Conservation (phyloP, 2,113 vertebrate genomes). For the Arizona elegans region DNA sequence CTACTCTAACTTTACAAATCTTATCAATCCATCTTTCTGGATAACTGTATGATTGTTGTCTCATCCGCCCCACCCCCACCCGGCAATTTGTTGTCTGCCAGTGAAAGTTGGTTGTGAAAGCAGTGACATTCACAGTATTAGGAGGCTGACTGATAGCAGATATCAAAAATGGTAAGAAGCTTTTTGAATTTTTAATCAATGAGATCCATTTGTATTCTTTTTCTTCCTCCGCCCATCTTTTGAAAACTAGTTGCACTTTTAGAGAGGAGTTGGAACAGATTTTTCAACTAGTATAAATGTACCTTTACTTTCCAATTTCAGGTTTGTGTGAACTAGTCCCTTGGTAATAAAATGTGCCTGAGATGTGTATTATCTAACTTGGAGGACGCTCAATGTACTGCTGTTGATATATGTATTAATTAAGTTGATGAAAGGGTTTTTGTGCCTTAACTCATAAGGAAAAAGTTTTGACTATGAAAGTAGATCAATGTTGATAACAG, state of each 20-base stretch:
- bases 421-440: background rate
- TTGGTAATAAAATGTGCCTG: background rate
- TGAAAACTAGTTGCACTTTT: background rate
- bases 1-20: background rate
- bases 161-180: slow-evolving; percentile 17
- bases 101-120: slow-evolving; percentile 1
- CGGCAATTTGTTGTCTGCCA: background rate
- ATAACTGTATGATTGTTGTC: background rate
- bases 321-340: background rate
- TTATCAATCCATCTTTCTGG: background rate
- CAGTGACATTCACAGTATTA: background rate
- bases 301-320: background rate
- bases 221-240: background rate
- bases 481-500: background rate
- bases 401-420: background rate
- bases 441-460: background rate
- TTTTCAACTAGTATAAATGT: background rate
- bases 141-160: background rate
- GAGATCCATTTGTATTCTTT: background rate
- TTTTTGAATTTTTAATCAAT: slow-evolving; percentile 17
- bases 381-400: background rate
- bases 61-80: rapidly evolving
- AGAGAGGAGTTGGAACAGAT: background rate
- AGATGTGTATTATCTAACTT: background rate
- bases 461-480: background rate